Evolutionary conservation across 2,797 vertebrate genomes (phyloP).

Genomic region (Acipenser ruthenus): DNA sequence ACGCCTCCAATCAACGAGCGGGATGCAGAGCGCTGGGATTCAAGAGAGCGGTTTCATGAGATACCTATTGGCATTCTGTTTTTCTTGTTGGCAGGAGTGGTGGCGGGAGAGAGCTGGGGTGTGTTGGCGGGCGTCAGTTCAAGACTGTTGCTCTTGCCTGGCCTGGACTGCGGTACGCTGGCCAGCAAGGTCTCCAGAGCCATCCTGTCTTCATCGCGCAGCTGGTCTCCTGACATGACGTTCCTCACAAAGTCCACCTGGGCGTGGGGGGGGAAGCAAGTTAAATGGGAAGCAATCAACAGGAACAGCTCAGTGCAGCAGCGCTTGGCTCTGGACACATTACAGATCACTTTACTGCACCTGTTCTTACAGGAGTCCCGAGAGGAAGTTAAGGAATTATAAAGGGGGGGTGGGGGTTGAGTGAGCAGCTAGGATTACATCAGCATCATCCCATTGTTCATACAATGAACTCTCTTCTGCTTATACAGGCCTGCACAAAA

Average conservation of each 20-base stretch:
- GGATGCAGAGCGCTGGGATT: no score
- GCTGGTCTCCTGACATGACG: constrained; percentile 81
- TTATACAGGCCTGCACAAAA: no score
- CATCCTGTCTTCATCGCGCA: constrained; percentile 86
- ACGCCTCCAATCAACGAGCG: no score
- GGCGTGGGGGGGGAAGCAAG: background rate
- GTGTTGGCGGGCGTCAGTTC: constrained; percentile 90
- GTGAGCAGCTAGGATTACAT: no score
- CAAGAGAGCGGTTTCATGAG: background rate
- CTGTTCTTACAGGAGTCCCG: no score
- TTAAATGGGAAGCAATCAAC: background rate
- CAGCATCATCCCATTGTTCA: no score
- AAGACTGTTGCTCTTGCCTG: constrained; percentile 87
- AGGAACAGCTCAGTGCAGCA: background rate
- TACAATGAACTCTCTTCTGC: no score
- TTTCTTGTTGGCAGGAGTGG: constrained; percentile 93
- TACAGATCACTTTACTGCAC: no score
- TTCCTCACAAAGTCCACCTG: constrained; percentile 88
- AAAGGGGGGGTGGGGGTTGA: no score
- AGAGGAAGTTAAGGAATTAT: no score
- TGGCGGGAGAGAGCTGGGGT: constrained; percentile 87
- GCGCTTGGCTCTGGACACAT: no score
- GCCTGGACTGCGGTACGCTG: constrained; percentile 77
- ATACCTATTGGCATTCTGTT: constrained; percentile 90
- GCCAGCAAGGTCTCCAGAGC: constrained; percentile 84